Evolutionary conservation across 1,140 invertebrate species (phyloP), one percentile per base, ranked within the genome.

Genomic region (Dryas iulia): DNA sequence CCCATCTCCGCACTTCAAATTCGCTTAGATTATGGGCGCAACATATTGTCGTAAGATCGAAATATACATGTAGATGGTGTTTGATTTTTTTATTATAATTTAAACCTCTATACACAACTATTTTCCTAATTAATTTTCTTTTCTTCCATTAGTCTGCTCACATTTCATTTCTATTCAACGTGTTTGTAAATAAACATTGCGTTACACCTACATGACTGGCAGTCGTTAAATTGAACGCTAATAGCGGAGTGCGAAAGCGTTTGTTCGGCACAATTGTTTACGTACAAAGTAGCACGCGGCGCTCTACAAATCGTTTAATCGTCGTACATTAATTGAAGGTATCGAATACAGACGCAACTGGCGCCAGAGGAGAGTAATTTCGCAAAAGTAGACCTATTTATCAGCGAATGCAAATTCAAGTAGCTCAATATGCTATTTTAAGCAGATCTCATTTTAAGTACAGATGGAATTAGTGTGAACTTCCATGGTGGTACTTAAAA

Each of bases 321-420:
- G 28, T 69, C 67, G 28, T 30, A 62, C 60, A 63, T 69, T 69
- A 63, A 18, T 39, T 69, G 21, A 23, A 30, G 67, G 54, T 70
- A 70, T 60, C 47, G 59, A 53, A 52, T 24, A 18, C 67, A 69
- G 60, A 65, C 57, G 61, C 28, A 14, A 47, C 25, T 56, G 72
- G 74, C 74, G 74, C 71, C 74, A 68, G 66, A 25, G 59, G 31
- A 33, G 35, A 54, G 60, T 39, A 59, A 74, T 69, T 74, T 73
- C 57, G 72, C 72, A 73, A 71, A 72, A 69, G 66, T 61, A 70
- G 63, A 60, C 54, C 65, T 69, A 70, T 77, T 74, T 71, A 73
- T 73, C 69, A 69, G 59, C 47, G 25, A 57, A 71, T 66, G 69
- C 59, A 64, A 61, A 59, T 63, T 71, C 62, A 63, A 66, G 56